These are phyloP conservation scores for Herpetotheres cachinnans DNA, from an alignment of 2,113 vertebrate genomes.

Conservation along the genomic window DNA sequence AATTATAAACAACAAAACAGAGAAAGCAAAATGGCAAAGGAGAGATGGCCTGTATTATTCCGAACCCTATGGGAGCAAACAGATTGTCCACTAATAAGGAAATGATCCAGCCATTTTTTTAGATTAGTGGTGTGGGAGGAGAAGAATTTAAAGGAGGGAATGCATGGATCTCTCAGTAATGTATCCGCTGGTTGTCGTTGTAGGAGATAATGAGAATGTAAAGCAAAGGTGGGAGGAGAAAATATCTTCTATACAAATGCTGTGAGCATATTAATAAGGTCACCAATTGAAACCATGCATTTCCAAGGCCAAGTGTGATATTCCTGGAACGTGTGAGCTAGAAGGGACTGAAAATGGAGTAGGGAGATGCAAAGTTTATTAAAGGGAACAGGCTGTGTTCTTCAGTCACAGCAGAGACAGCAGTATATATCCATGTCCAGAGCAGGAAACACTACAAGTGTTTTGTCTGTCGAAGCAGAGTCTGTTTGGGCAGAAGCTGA, in stretches of 20 bases:
- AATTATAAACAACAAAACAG: neutral
- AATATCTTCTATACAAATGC: conserved; percentile 49
- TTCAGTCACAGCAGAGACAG: neutral
- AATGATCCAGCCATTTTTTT: conserved; percentile 59
- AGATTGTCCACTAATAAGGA: conserved; percentile 61
- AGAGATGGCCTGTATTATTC: conserved; percentile 18
- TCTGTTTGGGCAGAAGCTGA: conserved; percentile 27
- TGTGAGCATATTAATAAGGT: conserved; percentile 56
- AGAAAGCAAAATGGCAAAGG: conserved; percentile 17
- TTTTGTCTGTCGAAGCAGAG: neutral
- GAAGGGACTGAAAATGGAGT: neutral
- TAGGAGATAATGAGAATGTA: conserved; percentile 60
- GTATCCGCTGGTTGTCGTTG: neutral
- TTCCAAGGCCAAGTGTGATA: conserved; percentile 34
- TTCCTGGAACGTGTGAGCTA: neutral
- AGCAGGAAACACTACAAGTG: conserved; percentile 1
- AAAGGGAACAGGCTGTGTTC: neutral
- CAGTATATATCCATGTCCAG: neutral
- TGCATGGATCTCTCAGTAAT: conserved; percentile 40
- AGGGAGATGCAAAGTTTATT: neutral
- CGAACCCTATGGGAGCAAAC: conserved; percentile 46
- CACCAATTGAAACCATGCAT: conserved; percentile 28
- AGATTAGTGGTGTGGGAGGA: conserved; percentile 51
- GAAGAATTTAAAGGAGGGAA: conserved; percentile 62
- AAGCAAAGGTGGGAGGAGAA: conserved; percentile 64